Evolutionary conservation across 2,797 vertebrate species (phyloP), one percentile per base, ranked within the genome.

Genomic region (Tokudaia muenninki): DNA sequence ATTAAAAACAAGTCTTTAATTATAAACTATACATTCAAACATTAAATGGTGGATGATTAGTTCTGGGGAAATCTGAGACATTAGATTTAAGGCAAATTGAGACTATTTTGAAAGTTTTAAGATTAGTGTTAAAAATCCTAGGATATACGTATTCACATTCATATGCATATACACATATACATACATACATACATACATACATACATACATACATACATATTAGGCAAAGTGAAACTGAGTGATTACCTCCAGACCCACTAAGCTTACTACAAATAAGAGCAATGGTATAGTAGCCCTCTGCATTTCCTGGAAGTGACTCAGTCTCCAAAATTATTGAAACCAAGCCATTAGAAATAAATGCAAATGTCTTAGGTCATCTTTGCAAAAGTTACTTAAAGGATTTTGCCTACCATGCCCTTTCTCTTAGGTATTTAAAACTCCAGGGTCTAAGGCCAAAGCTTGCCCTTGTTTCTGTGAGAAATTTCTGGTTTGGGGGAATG

Each of bases 381-480:
- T 90, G 13, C 63, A 37, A 31, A 41, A 24, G 22, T 6, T 75
- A 63, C 29, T 72, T 63, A 77, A 34, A 41, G 26, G 6, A 1
- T 52, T 94, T 63, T 55, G 8, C 31, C 14, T 67, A 89, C 14
- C 1, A 1, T 67, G 55, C 74, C 50, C 37, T 87, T 87, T 22
- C 21, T 37, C 41, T 72, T 29, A 57, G 5, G 26, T 74, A 82
- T 94, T 87, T 84, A 13, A 74, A 47, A 55, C 47, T 79, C 82
- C 74, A 82, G 92, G n/a, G 29, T 41, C 17, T 57, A 72, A 81
- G 21, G 47, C 21, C 74, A 22, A 34, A 3, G 47, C 17, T 79
- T 24, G 17, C 6, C 29, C 74, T 87, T 86, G 96, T 97, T 98
- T 95, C 97, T 97, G 24, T 59, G 98, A 98, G 87, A 94, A 92